phyloP scores from a whole-genome alignment of 2,888 invertebrate genomes.

The Ethmia dodecea region DNA sequence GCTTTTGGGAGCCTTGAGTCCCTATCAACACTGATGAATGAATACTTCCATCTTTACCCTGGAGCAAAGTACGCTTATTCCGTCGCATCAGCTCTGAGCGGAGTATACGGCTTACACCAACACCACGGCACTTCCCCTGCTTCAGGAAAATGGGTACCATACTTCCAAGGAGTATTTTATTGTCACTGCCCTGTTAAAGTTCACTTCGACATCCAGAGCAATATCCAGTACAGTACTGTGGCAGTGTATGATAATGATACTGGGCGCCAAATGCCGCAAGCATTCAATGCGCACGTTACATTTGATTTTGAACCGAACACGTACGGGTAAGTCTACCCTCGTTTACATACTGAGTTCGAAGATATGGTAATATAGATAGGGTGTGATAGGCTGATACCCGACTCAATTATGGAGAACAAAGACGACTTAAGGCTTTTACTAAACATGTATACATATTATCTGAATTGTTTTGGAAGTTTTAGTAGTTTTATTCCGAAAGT shows the following conservation, averaged over 20 bases:
- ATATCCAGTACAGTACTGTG: conserved; percentile 34
- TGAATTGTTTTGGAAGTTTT: too few relatives aligned
- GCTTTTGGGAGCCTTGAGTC: conserved; percentile 52
- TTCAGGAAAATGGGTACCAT: conserved; percentile 55
- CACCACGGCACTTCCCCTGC: conserved; percentile 33
- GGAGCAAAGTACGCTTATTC: conserved; percentile 52
- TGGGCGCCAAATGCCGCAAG: conserved; percentile 40
- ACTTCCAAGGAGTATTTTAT: conserved; percentile 55
- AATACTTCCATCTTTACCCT: conserved; percentile 57
- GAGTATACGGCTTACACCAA: conserved; percentile 43
- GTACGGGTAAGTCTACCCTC: conserved; percentile 38
- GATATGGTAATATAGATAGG: too few relatives aligned
- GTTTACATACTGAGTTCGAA: too few relatives aligned
- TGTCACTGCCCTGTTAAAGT: conserved; percentile 56
- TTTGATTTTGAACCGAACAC: conserved; percentile 50
- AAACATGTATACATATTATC: too few relatives aligned
- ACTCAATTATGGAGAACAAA: too few relatives aligned
- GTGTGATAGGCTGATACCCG: too few relatives aligned
- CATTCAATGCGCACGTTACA: conserved; percentile 47
- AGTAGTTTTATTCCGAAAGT: too few relatives aligned
- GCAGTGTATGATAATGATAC: conserved; percentile 57
- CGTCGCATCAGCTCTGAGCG: conserved; percentile 51
- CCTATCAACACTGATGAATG: conserved; percentile 54
- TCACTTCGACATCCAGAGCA: conserved; percentile 52
- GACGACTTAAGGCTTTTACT: neutral